Conservation (phyloP, 2,888 invertebrate genomes). For the Masnerella sp. region DNA sequence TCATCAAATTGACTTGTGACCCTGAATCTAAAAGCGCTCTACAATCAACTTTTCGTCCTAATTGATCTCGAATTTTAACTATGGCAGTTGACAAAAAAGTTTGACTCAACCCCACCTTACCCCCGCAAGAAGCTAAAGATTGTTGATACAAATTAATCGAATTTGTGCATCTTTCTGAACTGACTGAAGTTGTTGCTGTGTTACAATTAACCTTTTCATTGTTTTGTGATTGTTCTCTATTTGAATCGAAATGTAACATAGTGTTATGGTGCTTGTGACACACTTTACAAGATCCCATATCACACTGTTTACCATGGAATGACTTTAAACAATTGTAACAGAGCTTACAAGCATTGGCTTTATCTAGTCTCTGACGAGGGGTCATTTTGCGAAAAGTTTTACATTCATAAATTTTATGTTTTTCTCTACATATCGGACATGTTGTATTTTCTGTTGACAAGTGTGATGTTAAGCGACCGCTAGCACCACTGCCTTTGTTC, state of each 20-base stretch:
- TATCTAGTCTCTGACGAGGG: neutral
- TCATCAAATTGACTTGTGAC: neutral
- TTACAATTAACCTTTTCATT: slow-evolving; percentile 2
- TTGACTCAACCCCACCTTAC: too few relatives aligned
- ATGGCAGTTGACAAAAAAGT: neutral
- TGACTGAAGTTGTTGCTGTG: neutral
- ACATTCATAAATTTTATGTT: slow-evolving; percentile 14
- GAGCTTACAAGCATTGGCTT: neutral
- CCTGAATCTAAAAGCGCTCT: slow-evolving; percentile 2
- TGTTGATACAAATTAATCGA: neutral
- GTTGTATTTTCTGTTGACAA: too few relatives aligned
- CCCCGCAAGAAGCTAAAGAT: slow-evolving; percentile 4
- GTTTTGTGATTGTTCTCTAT: neutral
- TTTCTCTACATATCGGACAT: slow-evolving; percentile 1
- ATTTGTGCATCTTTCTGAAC: neutral
- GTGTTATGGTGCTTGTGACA: slow-evolving; percentile 29
- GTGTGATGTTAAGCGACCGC: too few relatives aligned
- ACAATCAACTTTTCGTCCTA: neutral
- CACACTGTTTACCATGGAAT: slow-evolving; percentile 20
- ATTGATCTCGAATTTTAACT: neutral
- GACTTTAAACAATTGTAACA: slow-evolving; percentile 18
- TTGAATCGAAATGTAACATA: slow-evolving; percentile 14
- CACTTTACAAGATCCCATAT: slow-evolving; percentile 7
- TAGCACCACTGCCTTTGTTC: too few relatives aligned
- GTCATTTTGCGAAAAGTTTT: slow-evolving; percentile 2